Evolutionary conservation across 2,888 invertebrate genomes (phyloP), one percentile per base, ranked within the genome.

Genomic region (Orthosia gothica): DNA sequence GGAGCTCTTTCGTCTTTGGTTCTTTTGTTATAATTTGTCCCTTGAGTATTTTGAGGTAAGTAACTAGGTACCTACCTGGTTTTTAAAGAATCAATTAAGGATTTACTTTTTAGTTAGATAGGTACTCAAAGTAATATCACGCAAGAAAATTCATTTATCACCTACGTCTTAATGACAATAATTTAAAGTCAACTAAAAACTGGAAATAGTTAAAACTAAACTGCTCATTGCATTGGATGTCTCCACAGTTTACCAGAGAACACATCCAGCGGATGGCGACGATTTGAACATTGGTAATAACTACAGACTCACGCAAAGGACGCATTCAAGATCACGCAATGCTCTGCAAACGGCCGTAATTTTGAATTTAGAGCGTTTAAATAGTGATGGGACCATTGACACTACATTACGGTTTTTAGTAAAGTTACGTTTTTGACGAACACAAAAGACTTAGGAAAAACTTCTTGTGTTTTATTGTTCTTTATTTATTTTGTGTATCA

Each of bases 221-320:
- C 45, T 70, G 47, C 50, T 52, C 50, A 65, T 79, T 57, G n/a
- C 16, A 52, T 45, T 70, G 32, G 18, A 63, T 85, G 83, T 82
- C 78, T 78, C 67, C 77, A 81, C 76, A 79, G 79, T 84, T 85
- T 85, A 77, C 67, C 66, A 71, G 76, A 74, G 82, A 76, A 76
- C 68, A 73, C 76, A 76, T 83, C 81, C 72, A 88, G 81, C 90
- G 91, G 92, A 92, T 91, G 89, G 80, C 84, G 87, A 89, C 89
- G 85, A 92, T 93, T 92, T 91, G 90, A 89, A 79, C 88, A 89
- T 87, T 88, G 87, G 84, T 86, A 89, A 89, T 89, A 89, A 89
- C 87, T 84, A 67, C 82, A 85, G 83, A 82, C 84, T 82, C 91
- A 91, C 91, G 92, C 90, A 89, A 88, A 89, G 86, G 86, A 88